A percentile compares a stretch with the other conserved stretches of the same genome.
Conservation (phyloP, 2,113 vertebrate genomes). For the Cyprinodon tularosa region DNA sequence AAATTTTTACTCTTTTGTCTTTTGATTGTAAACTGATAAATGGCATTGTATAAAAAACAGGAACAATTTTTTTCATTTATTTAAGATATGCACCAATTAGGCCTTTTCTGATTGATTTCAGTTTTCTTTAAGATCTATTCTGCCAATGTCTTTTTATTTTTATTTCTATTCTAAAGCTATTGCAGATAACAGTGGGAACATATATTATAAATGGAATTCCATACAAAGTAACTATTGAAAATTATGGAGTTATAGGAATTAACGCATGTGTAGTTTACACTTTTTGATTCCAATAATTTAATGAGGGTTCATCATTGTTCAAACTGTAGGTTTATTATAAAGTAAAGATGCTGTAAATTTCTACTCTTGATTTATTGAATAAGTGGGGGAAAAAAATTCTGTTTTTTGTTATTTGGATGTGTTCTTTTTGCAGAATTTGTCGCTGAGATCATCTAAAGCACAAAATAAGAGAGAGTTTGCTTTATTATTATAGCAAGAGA, state of each 20-base stretch:
- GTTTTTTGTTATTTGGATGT: no score
- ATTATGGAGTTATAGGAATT: no score
- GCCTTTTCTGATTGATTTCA: not conserved
- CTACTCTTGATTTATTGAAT: not conserved
- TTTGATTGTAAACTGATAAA: not conserved
- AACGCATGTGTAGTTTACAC: no score
- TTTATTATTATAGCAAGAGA: slow-evolving; percentile 44
- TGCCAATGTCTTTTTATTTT: not conserved
- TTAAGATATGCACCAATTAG: not conserved
- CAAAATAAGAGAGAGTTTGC: slow-evolving; percentile 27
- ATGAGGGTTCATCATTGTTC: not conserved
- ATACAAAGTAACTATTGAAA: not conserved
- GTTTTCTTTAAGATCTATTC: not conserved
- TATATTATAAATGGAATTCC: not conserved
- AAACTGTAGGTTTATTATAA: not conserved
- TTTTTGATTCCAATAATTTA: no score
- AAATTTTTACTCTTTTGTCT: not conserved
- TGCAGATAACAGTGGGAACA: not conserved
- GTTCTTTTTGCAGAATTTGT: not conserved
- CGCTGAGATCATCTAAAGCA: slow-evolving; percentile 37
- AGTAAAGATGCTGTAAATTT: not conserved
- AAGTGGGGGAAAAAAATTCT: not conserved
- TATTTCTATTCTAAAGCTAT: not conserved
- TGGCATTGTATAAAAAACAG: not conserved
- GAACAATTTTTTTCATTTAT: not conserved